phyloP scores from a whole-genome alignment of 2,888 invertebrate species.

The Meteorus cinctellus region DNA sequence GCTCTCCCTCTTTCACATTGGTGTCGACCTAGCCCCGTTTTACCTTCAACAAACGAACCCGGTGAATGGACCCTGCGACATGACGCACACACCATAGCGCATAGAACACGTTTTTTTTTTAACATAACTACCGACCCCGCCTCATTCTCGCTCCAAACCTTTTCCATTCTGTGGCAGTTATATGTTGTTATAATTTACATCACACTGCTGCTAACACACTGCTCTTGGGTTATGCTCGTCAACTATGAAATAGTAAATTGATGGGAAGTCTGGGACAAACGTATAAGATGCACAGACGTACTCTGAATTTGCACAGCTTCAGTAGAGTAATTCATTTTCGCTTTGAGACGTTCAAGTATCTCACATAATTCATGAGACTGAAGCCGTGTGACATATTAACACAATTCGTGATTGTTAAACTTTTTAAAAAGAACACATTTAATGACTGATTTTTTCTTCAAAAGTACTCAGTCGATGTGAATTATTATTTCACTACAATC shows the following conservation, averaged over 20 bases:
- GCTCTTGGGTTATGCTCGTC: constrained; percentile 11
- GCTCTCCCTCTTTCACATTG: constrained; percentile 40
- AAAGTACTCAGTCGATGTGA: too few species aligned
- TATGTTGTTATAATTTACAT: constrained; percentile 27
- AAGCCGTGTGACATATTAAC: too few species aligned
- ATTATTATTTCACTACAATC: too few species aligned
- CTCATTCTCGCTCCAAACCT: constrained; percentile 26
- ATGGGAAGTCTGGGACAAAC: constrained; percentile 36
- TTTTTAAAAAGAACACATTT: too few species aligned
- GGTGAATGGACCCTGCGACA: constrained; percentile 66
- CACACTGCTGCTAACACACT: constrained; percentile 9
- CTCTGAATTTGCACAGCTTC: background rate
- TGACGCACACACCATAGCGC: constrained; percentile 65
- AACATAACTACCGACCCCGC: constrained; percentile 26
- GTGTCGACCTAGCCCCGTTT: constrained; percentile 44
- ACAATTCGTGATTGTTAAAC: too few species aligned
- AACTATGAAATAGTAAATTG: constrained; percentile 39
- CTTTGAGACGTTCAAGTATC: background rate
- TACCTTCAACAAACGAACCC: constrained; percentile 58
- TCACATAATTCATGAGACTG: background rate
- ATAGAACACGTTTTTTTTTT: constrained; percentile 36
- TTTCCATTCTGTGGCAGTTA: constrained; percentile 32
- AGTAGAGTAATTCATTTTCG: background rate
- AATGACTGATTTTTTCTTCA: too few species aligned
- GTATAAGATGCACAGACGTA: background rate